Conservation (phyloP, 2,888 invertebrate species). For the Lepas anatifera region DNA sequence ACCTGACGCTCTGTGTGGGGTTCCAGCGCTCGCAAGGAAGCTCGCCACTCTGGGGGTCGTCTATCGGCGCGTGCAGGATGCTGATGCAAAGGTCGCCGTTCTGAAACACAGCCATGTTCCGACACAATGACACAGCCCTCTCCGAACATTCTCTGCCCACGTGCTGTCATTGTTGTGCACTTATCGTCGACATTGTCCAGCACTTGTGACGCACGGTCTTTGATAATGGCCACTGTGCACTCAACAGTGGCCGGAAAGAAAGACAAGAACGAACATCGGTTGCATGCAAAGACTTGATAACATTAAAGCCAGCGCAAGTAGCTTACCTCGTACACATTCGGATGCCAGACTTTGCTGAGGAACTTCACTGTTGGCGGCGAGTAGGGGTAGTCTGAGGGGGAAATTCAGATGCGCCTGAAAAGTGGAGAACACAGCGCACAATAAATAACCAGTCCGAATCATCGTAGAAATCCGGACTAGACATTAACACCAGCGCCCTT, state of each 20-base stretch:
- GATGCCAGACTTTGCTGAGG: slow-evolving; percentile 99
- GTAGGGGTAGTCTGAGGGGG: slow-evolving; percentile 95
- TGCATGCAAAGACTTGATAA: too few relatives aligned
- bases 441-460: neutral
- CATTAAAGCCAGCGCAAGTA: too few relatives aligned
- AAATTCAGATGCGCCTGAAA: slow-evolving; percentile 97
- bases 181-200: too few relatives aligned
- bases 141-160: too few relatives aligned
- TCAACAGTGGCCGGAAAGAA: too few relatives aligned
- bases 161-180: too few relatives aligned
- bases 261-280: too few relatives aligned
- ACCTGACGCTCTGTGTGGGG: slow-evolving; percentile 95
- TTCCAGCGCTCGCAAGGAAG: slow-evolving; percentile 99
- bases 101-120: slow-evolving; percentile 44
- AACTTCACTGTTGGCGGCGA: slow-evolving; percentile 96
- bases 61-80: slow-evolving; percentile 95
- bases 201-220: too few relatives aligned
- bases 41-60: slow-evolving; percentile 98
- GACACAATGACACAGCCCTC: too few relatives aligned
- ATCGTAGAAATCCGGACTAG: neutral
- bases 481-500: too few relatives aligned
- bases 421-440: neutral
- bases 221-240: too few relatives aligned
- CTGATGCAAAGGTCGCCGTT: slow-evolving; percentile 99
- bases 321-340: slow-evolving; percentile 94